phyloP scores from a whole-genome alignment of 2,888 invertebrate genomes.

The Isoperla grammatica region DNA sequence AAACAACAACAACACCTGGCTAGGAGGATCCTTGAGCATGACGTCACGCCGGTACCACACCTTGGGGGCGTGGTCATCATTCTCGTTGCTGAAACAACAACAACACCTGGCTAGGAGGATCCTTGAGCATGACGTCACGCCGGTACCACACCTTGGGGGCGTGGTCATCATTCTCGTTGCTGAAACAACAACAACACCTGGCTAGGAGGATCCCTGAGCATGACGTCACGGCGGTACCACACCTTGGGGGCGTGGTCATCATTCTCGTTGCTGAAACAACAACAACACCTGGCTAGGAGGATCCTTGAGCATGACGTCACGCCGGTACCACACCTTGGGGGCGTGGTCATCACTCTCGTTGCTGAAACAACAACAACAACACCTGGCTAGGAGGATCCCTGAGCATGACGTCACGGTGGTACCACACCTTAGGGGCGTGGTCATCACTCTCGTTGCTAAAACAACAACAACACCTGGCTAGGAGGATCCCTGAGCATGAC shows the following conservation, averaged over 20 bases:
- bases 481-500: no score
- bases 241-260: constrained; percentile 22
- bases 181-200: constrained; percentile 46
- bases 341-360: constrained; percentile 19
- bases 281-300: no score
- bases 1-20: background rate
- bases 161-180: constrained; percentile 40
- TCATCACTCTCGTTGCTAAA: constrained; percentile 22
- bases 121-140: constrained; percentile 33
- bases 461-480: no score
- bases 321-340: constrained; percentile 24
- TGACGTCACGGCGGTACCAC: constrained; percentile 32
- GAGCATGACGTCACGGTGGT: constrained; percentile 32
- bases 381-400: no score
- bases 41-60: constrained; percentile 45
- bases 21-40: constrained; percentile 33
- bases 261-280: constrained; percentile 20
- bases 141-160: constrained; percentile 42
- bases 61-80: constrained; percentile 33
- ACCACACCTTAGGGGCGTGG: constrained; percentile 24
- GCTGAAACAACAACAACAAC: no score
- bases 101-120: background rate
- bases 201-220: constrained; percentile 35
- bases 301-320: constrained; percentile 35
- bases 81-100: background rate